These are phyloP conservation scores for Aspiorhynchus laticeps DNA, from an alignment of 2,113 vertebrate genomes.

Conservation along the genomic window DNA sequence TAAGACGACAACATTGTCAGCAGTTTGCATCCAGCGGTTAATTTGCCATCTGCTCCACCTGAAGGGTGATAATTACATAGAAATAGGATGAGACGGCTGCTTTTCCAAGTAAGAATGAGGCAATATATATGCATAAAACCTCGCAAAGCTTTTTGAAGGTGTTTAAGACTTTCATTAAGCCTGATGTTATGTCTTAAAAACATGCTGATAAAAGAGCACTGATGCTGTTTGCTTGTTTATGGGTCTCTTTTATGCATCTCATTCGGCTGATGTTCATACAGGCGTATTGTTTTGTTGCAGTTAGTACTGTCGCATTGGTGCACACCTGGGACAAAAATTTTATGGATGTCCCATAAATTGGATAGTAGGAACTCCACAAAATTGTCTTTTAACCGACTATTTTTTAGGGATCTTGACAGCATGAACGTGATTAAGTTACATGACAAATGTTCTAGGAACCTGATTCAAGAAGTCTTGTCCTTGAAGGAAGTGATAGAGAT, in stretches of 20 bases:
- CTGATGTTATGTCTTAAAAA: slow-evolving; percentile 28
- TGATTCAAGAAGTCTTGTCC: background rate
- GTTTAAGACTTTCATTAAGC: slow-evolving; percentile 54
- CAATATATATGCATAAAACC: slow-evolving; percentile 52
- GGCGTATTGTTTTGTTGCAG: background rate
- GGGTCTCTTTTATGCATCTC: background rate
- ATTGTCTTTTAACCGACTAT: background rate
- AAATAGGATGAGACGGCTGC: slow-evolving; percentile 40
- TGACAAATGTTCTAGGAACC: background rate
- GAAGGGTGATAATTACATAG: slow-evolving; percentile 53
- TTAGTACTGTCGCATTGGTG: background rate
- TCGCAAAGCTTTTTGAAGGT: slow-evolving; percentile 29
- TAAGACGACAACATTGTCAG: slow-evolving; percentile 46
- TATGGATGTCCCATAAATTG: background rate
- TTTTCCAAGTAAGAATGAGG: slow-evolving; percentile 41
- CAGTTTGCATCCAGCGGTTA: slow-evolving; percentile 39
- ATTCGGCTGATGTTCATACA: background rate
- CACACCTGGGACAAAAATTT: background rate
- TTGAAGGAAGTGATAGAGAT: background rate
- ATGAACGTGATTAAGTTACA: background rate
- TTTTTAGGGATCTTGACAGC: too few relatives aligned
- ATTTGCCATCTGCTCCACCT: slow-evolving; percentile 32
- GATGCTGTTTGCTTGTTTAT: slow-evolving; percentile 1
- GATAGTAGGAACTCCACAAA: background rate
- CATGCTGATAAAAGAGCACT: background rate